phyloP scores from a whole-genome alignment of 1,140 invertebrate species.

The Schmidtea mediterranea region DNA sequence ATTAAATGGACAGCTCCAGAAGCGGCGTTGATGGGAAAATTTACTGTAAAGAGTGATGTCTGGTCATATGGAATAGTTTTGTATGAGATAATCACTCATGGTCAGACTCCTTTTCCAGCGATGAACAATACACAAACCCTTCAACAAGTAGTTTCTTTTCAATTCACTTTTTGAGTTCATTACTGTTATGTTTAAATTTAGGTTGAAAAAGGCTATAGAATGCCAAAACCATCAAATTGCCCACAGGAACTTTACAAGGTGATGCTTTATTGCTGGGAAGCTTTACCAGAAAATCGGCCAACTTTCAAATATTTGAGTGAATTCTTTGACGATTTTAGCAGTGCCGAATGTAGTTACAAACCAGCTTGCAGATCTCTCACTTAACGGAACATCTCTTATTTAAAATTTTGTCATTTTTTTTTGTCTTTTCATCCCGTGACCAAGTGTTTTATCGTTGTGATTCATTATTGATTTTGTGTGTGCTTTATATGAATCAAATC shows the following conservation, averaged over 20 bases:
- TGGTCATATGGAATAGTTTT: conserved; percentile 96
- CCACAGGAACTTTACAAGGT: conserved; percentile 9
- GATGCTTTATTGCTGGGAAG: conserved; percentile 9
- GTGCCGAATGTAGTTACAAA: too few species aligned
- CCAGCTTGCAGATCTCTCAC: too few species aligned
- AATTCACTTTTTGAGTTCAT: too few species aligned
- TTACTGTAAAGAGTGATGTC: conserved; percentile 94
- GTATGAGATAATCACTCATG: conserved; percentile 80
- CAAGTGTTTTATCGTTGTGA: too few species aligned
- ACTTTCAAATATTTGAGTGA: conserved; percentile 2
- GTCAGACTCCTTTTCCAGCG: conserved; percentile 61
- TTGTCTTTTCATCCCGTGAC: too few species aligned
- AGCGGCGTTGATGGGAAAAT: conserved; percentile 54
- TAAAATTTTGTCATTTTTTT: too few species aligned
- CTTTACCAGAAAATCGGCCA: conserved; percentile 7
- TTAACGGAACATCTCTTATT: too few species aligned
- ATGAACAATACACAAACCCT: conserved; percentile 50
- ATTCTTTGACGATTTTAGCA: not conserved
- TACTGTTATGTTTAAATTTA: too few species aligned
- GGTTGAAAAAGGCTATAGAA: conserved; percentile 5
- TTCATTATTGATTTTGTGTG: too few species aligned
- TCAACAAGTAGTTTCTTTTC: not conserved
- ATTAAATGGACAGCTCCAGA: conserved; percentile 86
- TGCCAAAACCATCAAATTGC: conserved; percentile 8
- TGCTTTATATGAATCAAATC: too few species aligned